Conservation (phyloP, 2,113 vertebrate species). For the Lucifuga dentata region DNA sequence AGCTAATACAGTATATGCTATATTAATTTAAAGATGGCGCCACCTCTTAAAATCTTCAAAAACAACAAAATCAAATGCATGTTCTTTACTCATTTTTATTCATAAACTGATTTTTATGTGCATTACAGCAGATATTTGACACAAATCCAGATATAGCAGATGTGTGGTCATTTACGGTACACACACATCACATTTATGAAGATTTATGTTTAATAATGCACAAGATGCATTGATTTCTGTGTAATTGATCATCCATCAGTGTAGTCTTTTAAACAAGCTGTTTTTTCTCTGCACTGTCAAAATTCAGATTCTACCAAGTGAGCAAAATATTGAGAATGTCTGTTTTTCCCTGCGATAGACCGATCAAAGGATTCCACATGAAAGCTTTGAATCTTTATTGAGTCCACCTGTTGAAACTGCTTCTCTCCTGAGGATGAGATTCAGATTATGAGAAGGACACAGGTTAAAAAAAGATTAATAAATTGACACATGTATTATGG, state of each 20-base stretch:
- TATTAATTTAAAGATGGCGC: too few relatives aligned
- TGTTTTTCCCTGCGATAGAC: conserved; percentile 32
- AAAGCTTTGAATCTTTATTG: conserved; percentile 65
- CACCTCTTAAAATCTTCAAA: too few relatives aligned
- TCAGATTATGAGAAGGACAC: conserved; percentile 47
- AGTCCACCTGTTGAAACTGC: conserved; percentile 61
- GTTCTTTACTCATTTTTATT: too few relatives aligned
- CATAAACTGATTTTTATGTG: too few relatives aligned
- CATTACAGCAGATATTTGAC: too few relatives aligned
- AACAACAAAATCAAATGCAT: too few relatives aligned
- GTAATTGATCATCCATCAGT: conserved; percentile 50
- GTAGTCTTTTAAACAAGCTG: conserved; percentile 23
- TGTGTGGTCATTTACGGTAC: conserved; percentile 27
- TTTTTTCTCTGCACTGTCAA: conserved; percentile 37
- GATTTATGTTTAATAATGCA: conserved; percentile 51
- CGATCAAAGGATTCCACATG: conserved; percentile 57
- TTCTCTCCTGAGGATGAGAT: conserved; percentile 34
- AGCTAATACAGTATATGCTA: too few relatives aligned
- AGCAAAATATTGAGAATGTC: conserved; percentile 49
- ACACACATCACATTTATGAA: conserved; percentile 48
- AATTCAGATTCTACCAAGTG: conserved; percentile 48
- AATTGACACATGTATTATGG: conserved; percentile 51
- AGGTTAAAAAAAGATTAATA: conserved; percentile 50
- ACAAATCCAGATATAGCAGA: conserved; percentile 39
- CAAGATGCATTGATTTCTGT: conserved; percentile 52